phyloP scores from a whole-genome alignment of 2,888 invertebrate genomes.

The Tuta absoluta region DNA sequence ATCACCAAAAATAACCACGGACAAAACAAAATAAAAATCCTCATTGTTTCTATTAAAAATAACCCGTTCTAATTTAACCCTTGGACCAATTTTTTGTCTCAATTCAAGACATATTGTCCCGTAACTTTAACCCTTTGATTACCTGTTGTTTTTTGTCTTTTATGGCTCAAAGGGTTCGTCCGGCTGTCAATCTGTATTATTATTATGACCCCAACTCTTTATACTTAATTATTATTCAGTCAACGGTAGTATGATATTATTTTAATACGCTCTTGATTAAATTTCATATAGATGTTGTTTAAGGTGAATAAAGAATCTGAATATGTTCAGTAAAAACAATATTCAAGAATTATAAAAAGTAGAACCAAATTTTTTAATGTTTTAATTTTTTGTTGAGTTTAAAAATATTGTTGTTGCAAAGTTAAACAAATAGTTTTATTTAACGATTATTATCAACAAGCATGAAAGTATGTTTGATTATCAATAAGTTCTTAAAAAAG shows the following conservation, averaged over 20 bases:
- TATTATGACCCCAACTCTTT: conserved; percentile 44
- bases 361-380: too few species aligned
- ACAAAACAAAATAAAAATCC: too few species aligned
- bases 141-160: conserved; percentile 64
- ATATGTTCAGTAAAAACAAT: too few species aligned
- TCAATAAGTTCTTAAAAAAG: too few species aligned
- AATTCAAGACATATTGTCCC: conserved; percentile 34
- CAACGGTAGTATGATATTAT: not conserved
- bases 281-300: not conserved
- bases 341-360: too few species aligned
- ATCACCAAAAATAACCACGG: too few species aligned
- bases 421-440: too few species aligned
- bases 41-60: conserved; percentile 43
- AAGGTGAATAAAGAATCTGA: not conserved
- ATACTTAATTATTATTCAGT: conserved; percentile 53
- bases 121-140: conserved; percentile 68
- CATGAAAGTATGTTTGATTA: too few species aligned
- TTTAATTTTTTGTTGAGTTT: too few species aligned
- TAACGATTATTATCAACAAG: too few species aligned
- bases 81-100: conserved; percentile 58
- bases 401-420: too few species aligned
- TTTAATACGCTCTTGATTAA: not conserved
- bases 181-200: conserved; percentile 64
- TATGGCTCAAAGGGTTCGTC: conserved; percentile 59
- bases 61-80: conserved; percentile 58